Evolutionary conservation across 2,797 vertebrate species (phyloP).

Genomic region (Lepilemur ruficaudatus): DNA sequence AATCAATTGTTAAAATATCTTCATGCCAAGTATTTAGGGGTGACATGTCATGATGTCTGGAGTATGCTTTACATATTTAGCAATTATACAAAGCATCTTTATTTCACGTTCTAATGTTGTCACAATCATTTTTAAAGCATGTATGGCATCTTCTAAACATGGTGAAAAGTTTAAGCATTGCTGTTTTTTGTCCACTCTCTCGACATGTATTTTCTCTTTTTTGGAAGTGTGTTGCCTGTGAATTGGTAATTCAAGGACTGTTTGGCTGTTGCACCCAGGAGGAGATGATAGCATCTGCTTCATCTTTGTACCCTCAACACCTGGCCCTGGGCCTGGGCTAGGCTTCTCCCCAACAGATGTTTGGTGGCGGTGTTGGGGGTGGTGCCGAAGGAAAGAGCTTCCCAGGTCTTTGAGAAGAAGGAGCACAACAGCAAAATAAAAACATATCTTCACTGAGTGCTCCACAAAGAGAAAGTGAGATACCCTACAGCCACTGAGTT

Average conservation of each 20-base stretch:
- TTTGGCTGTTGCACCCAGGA: not conserved
- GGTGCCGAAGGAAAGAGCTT: not conserved
- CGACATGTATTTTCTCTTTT: not conserved
- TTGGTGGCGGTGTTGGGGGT: too few species aligned
- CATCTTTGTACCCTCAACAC: not conserved
- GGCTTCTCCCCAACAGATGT: not conserved
- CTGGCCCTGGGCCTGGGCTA: not conserved
- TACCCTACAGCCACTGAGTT: not conserved
- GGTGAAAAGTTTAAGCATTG: not conserved
- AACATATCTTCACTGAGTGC: fast-evolving
- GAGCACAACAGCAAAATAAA: not conserved
- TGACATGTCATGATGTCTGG: not conserved
- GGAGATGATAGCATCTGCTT: not conserved
- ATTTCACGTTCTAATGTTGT: not conserved
- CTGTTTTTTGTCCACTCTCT: not conserved
- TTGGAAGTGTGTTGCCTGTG: not conserved
- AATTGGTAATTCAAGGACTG: not conserved
- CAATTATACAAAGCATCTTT: not conserved
- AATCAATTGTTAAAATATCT: not conserved
- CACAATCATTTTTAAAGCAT: not conserved
- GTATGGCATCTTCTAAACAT: not conserved
- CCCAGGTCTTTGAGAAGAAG: not conserved
- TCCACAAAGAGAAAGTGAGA: not conserved
- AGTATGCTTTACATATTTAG: not conserved
- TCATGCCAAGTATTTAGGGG: not conserved